Evolutionary conservation across 2,113 vertebrate genomes (phyloP).

Genomic region (Percopsis transmontana): DNA sequence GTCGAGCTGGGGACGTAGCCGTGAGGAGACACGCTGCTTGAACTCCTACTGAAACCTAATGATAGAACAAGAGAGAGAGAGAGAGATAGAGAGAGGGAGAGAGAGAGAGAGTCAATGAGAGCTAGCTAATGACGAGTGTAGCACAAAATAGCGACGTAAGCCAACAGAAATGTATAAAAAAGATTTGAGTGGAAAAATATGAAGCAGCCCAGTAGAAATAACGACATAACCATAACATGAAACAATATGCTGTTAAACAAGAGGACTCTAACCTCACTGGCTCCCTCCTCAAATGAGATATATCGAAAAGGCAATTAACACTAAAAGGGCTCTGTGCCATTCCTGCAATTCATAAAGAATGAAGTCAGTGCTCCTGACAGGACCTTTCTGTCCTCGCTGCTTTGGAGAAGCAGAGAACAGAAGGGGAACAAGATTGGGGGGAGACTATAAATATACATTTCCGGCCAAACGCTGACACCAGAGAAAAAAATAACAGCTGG

Average conservation of each 20-base stretch:
- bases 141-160: slow-evolving; percentile 11
- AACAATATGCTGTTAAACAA: slow-evolving; percentile 47
- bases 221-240: slow-evolving; percentile 32
- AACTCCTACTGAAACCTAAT: slow-evolving; percentile 93
- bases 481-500: slow-evolving; percentile 57
- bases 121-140: neutral
- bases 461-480: slow-evolving; percentile 65
- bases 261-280: slow-evolving; percentile 59
- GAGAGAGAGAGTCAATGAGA: slow-evolving; percentile 10
- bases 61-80: slow-evolving; percentile 21
- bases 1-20: slow-evolving; percentile 97
- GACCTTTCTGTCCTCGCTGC: slow-evolving; percentile 30
- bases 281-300: slow-evolving; percentile 59
- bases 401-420: slow-evolving; percentile 33
- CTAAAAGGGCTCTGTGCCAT: slow-evolving; percentile 49
- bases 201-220: slow-evolving; percentile 50
- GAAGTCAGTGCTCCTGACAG: slow-evolving; percentile 53
- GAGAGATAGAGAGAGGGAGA: slow-evolving; percentile 1
- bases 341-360: slow-evolving; percentile 61
- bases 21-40: slow-evolving; percentile 95
- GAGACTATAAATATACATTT: slow-evolving; percentile 69
- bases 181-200: neutral
- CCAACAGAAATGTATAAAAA: slow-evolving; percentile 48
- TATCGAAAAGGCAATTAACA: slow-evolving; percentile 70
- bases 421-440: slow-evolving; percentile 34